Evolutionary conservation across 2,113 vertebrate genomes (phyloP), one percentile per base, ranked within the genome.

Genomic region (Toxotes chatareus): DNA sequence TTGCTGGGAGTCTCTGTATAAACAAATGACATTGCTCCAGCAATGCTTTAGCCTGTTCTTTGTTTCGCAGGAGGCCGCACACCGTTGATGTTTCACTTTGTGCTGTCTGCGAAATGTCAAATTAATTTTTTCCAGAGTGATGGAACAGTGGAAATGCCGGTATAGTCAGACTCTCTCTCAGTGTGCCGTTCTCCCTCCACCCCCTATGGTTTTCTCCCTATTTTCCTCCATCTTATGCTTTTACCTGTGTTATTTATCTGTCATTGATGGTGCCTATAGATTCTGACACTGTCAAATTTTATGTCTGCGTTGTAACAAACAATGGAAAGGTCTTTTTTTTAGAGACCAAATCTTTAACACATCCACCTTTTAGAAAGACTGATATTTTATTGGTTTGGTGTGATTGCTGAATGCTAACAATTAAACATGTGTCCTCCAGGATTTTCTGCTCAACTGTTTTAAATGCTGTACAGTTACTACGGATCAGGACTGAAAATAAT

Each of bases 31-130:
- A 75, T 47, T 64, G 78, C 75, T 73, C 53, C 55, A 27, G 72
- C 27, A 31, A 57, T 27, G 79, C 76, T 19, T n/a, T 7, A 57
- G 66, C 69, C 51, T 49, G 31, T 38, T 73, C 56, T 68, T 42
- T 46, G 84, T 59, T 32, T 78, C 13, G 62, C 84, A 59, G 82
- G 75, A 78, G 74, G 66, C 71, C 44, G 34, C 51, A 11, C 44
- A 16, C 44, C n/a, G 11, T 23, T 83, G 73, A 90, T 80, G 84
- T 89, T 85, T 91, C 82, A 86, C 81, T 93, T 89, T 86, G 69
- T 47, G 57, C 64, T 11, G 61, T 74, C 59, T 67, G 65, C 87
- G 64, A 90, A 93, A 92, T 85, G 83, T 87, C 89, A 83, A 69
- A 34, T 38, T 42, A 32, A 66, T 80, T 79, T 83, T 79, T 75